These are phyloP conservation scores for Choloepus hoffmanni DNA, from an alignment of 2,113 vertebrate genomes.

Conservation along the genomic window DNA sequence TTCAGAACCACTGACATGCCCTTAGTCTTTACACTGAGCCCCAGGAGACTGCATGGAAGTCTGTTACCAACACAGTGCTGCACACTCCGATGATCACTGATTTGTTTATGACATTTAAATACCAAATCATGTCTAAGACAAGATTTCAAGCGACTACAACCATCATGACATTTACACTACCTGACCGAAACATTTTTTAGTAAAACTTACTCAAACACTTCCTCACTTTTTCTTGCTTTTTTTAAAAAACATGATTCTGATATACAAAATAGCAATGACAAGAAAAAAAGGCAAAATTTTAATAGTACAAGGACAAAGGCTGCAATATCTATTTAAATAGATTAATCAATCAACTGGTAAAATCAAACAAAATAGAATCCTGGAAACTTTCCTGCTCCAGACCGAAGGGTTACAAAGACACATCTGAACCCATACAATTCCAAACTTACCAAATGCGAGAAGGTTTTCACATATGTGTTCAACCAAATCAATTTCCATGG, in stretches of 20 bases:
- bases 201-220: background rate
- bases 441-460: constrained; percentile 89
- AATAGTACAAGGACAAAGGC: background rate
- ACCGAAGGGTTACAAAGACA: background rate
- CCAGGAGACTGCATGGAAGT: background rate
- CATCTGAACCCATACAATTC: background rate
- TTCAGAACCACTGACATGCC: background rate
- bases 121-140: background rate
- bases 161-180: background rate
- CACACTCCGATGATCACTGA: background rate
- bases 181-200: background rate
- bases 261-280: background rate
- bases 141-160: background rate
- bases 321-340: background rate
- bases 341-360: background rate
- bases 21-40: background rate
- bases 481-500: constrained; percentile 90
- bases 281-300: background rate
- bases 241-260: background rate
- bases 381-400: background rate
- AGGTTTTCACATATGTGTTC: constrained; percentile 78
- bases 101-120: background rate
- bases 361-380: background rate
- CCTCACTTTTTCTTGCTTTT: background rate
- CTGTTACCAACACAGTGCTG: background rate